Conservation (phyloP, 1,140 invertebrate genomes). For the Schlechtendalia chinensis region DNA sequence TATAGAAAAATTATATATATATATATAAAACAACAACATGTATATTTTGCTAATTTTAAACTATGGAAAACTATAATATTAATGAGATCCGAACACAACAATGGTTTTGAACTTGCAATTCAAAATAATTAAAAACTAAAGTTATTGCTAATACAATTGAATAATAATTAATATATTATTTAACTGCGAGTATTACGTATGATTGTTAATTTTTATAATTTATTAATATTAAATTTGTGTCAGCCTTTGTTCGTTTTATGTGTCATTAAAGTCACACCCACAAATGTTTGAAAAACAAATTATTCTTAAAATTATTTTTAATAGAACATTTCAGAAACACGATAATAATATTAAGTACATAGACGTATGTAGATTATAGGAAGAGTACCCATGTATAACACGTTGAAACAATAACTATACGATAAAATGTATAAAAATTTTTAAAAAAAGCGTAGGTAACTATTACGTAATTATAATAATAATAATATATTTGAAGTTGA, state of each 20-base stretch:
- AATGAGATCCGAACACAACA: slow-evolving; percentile 14
- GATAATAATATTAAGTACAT: neutral
- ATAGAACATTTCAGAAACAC: slow-evolving; percentile 9
- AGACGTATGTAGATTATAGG: neutral
- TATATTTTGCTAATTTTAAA: slow-evolving; percentile 37
- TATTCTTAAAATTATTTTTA: slow-evolving; percentile 22
- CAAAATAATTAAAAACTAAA: neutral
- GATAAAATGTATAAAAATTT: slow-evolving; percentile 18
- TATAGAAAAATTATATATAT: slow-evolving; percentile 15
- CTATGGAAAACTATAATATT: slow-evolving; percentile 31
- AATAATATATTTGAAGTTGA: neutral
- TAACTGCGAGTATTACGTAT: neutral
- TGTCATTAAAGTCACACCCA: slow-evolving; percentile 16
- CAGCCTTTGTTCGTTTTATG: slow-evolving; percentile 24
- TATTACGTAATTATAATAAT: no score
- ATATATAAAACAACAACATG: slow-evolving; percentile 24
- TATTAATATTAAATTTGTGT: slow-evolving; percentile 11
- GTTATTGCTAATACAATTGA: neutral
- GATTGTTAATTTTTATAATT: slow-evolving; percentile 12
- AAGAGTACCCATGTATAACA: neutral
- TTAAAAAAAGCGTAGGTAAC: neutral
- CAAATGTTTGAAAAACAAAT: slow-evolving; percentile 1
- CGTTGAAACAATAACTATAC: slow-evolving; percentile 3
- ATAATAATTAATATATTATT: slow-evolving; percentile 14
- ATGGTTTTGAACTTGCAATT: neutral